phyloP scores from a whole-genome alignment of 2,888 invertebrate species.

The Sesia bembeciformis region DNA sequence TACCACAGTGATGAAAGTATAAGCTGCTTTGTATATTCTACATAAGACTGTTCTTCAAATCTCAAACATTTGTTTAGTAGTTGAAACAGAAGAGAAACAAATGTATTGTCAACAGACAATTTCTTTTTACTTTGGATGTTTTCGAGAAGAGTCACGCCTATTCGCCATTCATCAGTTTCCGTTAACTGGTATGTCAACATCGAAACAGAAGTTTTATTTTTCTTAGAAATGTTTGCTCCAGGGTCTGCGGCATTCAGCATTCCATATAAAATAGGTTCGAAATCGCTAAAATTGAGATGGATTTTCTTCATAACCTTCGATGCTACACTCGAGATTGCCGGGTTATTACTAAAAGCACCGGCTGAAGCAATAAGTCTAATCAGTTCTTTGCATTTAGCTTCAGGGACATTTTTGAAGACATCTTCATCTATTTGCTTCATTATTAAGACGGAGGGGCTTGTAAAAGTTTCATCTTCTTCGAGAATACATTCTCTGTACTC shows the following conservation, averaged over 20 bases:
- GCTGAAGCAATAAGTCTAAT: constrained; percentile 70
- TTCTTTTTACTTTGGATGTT: constrained; percentile 90
- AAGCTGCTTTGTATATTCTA: constrained; percentile 93
- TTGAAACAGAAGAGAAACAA: constrained; percentile 85
- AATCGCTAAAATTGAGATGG: constrained; percentile 74
- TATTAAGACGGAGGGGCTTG: constrained; percentile 61
- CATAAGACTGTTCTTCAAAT: constrained; percentile 85
- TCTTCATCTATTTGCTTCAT: constrained; percentile 74
- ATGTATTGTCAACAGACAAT: constrained; percentile 76
- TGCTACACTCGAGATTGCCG: constrained; percentile 74
- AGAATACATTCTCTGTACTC: constrained; percentile 63
- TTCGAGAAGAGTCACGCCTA: constrained; percentile 87
- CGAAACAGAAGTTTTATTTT: constrained; percentile 47
- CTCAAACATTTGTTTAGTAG: constrained; percentile 85
- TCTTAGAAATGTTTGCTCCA: constrained; percentile 37
- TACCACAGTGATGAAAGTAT: constrained; percentile 84
- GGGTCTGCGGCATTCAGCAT: constrained; percentile 75
- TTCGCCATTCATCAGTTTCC: constrained; percentile 82
- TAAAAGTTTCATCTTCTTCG: constrained; percentile 40
- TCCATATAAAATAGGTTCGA: constrained; percentile 71
- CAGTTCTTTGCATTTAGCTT: constrained; percentile 54
- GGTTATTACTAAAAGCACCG: constrained; percentile 74
- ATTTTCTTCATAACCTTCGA: constrained; percentile 80
- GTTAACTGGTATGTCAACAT: constrained; percentile 76
- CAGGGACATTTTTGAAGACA: constrained; percentile 66